These are phyloP conservation scores for Epizoanthus ramosus DNA, from an alignment of 92 coral and sea anemone genomes.

Conservation along the genomic window DNA sequence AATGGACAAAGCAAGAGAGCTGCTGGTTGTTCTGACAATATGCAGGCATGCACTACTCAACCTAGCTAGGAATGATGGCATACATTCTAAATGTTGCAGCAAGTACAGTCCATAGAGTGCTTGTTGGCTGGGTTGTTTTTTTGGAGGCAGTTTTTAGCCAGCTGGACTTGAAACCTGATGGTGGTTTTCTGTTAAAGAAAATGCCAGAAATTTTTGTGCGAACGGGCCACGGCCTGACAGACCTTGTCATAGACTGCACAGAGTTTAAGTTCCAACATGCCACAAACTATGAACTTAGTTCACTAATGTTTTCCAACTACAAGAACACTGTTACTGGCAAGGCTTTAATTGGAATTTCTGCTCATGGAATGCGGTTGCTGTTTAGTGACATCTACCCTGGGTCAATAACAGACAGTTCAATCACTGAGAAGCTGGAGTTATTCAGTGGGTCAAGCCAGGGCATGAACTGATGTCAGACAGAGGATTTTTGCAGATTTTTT, in stretches of 20 bases:
- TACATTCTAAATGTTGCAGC: conserved; percentile 21
- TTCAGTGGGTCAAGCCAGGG: conserved; percentile 35
- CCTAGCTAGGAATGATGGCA: conserved; percentile 35
- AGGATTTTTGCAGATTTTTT: too few species aligned
- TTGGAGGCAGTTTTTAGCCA: conserved; percentile 43
- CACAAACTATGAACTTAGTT: conserved; percentile 44
- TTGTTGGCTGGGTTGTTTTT: conserved; percentile 54
- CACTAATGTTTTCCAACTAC: conserved; percentile 56
- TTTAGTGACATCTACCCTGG: conserved; percentile 57
- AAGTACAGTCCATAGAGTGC: conserved; percentile 17
- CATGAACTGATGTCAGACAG: conserved; percentile 60
- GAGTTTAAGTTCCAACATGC: conserved; percentile 39
- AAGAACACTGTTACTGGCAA: conserved; percentile 56
- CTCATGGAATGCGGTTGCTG: conserved; percentile 47
- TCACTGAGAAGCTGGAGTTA: conserved; percentile 30
- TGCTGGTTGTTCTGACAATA: conserved; percentile 21
- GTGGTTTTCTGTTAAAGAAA: conserved; percentile 47
- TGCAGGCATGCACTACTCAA: conserved; percentile 45
- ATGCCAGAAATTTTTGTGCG: conserved; percentile 54
- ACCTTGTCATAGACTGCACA: conserved; percentile 47
- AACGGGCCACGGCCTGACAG: conserved; percentile 56
- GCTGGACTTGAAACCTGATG: conserved; percentile 45
- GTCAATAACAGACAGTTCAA: conserved; percentile 41
- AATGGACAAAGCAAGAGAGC: conserved; percentile 40
- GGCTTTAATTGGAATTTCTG: conserved; percentile 47